Conservation (phyloP, 2,797 vertebrate species). For the Echeneis naucrates region DNA sequence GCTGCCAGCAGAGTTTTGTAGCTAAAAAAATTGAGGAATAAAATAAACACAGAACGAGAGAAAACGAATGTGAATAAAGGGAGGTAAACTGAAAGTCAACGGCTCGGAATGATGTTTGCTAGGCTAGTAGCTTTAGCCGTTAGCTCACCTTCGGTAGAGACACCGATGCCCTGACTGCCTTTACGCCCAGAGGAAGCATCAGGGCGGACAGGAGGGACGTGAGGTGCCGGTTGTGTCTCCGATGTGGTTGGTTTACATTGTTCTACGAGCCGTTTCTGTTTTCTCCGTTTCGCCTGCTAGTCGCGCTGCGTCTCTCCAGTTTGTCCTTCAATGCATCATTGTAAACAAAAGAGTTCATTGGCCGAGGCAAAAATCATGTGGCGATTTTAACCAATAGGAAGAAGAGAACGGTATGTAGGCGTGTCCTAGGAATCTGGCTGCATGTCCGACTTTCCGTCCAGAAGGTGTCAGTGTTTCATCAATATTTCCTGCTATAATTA, state of each 20-base stretch:
- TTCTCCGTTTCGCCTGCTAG: accelerated
- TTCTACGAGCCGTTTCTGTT: accelerated
- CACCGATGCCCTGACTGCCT: conserved; percentile 40
- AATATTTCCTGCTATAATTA: accelerated
- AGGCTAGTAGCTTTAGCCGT: background rate
- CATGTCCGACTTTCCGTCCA: conserved; percentile 1
- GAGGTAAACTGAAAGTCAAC: background rate
- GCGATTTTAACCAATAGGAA: conserved; percentile 51
- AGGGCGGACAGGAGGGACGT: too few species aligned
- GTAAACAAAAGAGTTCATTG: conserved; percentile 60
- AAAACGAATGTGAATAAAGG: too few species aligned
- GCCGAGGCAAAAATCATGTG: background rate
- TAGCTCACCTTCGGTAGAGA: conserved; percentile 75
- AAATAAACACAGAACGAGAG: too few species aligned
- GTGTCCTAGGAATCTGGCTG: background rate
- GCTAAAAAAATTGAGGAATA: too few species aligned
- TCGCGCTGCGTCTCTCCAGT: background rate
- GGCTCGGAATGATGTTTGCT: background rate
- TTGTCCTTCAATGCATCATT: background rate
- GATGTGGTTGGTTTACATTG: background rate
- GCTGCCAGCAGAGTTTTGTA: background rate
- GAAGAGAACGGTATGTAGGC: background rate
- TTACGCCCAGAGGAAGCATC: conserved; percentile 58
- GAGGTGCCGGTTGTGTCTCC: background rate
- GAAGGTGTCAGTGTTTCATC: conserved; percentile 55